Evolutionary conservation across 2,888 invertebrate species (phyloP).

Genomic region (Seira musarum): DNA sequence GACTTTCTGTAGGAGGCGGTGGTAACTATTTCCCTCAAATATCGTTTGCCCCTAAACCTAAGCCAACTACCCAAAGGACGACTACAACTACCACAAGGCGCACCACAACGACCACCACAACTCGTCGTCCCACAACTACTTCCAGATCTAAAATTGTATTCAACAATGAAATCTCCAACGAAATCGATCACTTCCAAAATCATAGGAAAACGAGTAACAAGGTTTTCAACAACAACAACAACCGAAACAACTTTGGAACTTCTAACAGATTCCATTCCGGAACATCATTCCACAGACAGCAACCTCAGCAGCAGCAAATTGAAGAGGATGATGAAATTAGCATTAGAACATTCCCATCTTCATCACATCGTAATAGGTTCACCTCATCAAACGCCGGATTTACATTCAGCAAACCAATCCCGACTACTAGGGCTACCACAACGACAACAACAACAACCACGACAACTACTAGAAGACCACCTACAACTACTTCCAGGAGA

Average conservation of each 20-base stretch:
- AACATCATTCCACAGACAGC: neutral
- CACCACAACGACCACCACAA: constrained; percentile 50
- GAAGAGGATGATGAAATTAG: constrained; percentile 4
- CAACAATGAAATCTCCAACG: constrained; percentile 69
- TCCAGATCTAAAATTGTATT: constrained; percentile 58
- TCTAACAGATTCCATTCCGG: constrained; percentile 35
- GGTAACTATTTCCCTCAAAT: constrained; percentile 41
- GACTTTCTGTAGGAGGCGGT: no score
- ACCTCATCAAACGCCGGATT: constrained; percentile 34
- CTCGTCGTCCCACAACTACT: constrained; percentile 41
- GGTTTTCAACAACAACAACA: constrained; percentile 33
- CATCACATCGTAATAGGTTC: constrained; percentile 35
- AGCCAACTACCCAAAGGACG: constrained; percentile 59
- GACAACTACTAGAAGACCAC: constrained; percentile 22
- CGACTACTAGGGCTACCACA: constrained; percentile 20
- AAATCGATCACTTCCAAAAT: constrained; percentile 52
- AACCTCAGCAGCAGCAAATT: constrained; percentile 18
- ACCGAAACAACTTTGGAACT: neutral
- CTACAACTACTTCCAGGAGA: constrained; percentile 56
- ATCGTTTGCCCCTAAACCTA: constrained; percentile 35
- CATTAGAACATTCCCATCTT: constrained; percentile 11
- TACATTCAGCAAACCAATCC: constrained; percentile 43
- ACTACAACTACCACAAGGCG: constrained; percentile 52
- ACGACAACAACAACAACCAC: constrained; percentile 44
- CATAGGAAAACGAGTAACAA: neutral